These are phyloP conservation scores for Eupristina koningsbergeri DNA, from an alignment of 1,140 invertebrate genomes.

Conservation along the genomic window DNA sequence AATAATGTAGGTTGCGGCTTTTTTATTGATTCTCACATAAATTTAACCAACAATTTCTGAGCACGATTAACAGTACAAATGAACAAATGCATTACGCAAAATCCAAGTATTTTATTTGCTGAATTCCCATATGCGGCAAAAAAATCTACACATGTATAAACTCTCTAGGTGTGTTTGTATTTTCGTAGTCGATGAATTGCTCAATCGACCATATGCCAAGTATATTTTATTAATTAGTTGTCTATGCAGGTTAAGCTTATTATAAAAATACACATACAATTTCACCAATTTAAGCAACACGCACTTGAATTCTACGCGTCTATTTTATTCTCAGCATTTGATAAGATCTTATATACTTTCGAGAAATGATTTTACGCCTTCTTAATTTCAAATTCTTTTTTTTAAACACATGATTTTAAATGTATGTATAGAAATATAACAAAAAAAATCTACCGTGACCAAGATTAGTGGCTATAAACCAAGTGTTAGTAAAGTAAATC, in stretches of 20 bases:
- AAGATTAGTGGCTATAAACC: no score
- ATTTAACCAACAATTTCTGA: slow-evolving; percentile 26
- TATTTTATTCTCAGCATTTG: not conserved
- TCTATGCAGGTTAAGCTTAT: slow-evolving; percentile 11
- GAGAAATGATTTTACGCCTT: not conserved
- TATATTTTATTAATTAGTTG: slow-evolving; percentile 28
- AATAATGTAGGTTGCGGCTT: slow-evolving; percentile 5
- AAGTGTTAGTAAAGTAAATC: no score
- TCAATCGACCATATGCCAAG: not conserved
- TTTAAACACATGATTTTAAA: not conserved
- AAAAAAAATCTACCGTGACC: not conserved
- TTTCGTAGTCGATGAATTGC: slow-evolving; percentile 20
- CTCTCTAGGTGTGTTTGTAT: not conserved
- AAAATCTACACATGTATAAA: not conserved
- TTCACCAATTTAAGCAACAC: not conserved
- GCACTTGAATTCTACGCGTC: not conserved
- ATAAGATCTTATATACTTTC: not conserved
- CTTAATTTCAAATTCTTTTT: not conserved
- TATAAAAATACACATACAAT: not conserved
- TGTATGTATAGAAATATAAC: not conserved
- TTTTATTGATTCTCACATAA: slow-evolving; percentile 48
- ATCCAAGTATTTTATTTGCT: not conserved
- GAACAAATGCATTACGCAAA: slow-evolving; percentile 32
- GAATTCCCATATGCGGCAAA: not conserved
- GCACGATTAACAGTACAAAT: slow-evolving; percentile 15